Conservation (phyloP, 2,113 vertebrate species). For the Paramisgurnus dabryanus region DNA sequence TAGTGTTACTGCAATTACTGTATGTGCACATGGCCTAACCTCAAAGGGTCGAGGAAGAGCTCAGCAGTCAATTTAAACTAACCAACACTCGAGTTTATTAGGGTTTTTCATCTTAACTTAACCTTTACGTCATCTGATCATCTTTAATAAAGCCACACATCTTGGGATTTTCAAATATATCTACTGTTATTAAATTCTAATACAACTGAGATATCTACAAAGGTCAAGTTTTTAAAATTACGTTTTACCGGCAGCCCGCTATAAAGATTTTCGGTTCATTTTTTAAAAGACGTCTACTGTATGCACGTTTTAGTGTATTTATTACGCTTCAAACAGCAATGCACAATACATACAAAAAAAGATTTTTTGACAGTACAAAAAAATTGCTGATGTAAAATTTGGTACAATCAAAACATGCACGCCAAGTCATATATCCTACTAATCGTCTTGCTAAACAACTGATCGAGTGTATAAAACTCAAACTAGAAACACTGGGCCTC, state of each 20-base stretch:
- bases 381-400: conserved; percentile 3
- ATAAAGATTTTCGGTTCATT: neutral
- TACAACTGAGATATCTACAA: neutral
- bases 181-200: neutral
- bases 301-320: neutral
- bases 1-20: neutral
- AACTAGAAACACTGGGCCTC: too few species aligned
- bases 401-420: conserved; percentile 2
- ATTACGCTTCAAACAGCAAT: conserved; percentile 17
- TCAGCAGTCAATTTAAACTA: neutral
- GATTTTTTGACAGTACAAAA: conserved; percentile 6
- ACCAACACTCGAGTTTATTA: neutral
- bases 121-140: too few species aligned
- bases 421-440: neutral
- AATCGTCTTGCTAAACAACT: neutral
- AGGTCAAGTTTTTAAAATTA: neutral
- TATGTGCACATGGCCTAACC: neutral
- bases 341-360: conserved; percentile 6
- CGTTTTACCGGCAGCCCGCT: neutral
- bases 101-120: neutral
- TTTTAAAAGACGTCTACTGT: too few species aligned
- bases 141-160: neutral
- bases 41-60: neutral
- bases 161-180: neutral
- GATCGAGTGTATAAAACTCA: neutral